Percentiles rank a stretch among this genome's conserved stretches.
phyloP scores from a whole-genome alignment of 2,888 invertebrate species.

The Acrobasis consociella region DNA sequence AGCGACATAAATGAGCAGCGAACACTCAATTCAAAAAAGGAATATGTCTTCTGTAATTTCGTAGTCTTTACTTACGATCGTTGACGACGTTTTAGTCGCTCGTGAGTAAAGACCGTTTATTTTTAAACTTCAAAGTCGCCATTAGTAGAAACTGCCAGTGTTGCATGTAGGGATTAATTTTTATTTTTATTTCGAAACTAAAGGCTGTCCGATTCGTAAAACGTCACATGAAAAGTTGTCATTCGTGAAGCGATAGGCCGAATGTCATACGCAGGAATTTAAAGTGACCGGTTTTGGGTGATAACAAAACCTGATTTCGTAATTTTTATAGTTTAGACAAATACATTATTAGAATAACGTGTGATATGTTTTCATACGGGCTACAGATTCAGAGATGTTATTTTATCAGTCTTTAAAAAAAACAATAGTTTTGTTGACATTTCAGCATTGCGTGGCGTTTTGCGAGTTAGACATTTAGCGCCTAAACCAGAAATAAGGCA shows the following conservation, averaged over 20 bases:
- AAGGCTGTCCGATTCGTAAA: not conserved
- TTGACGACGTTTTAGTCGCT: slow-evolving; percentile 34
- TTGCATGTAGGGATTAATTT: slow-evolving; percentile 45
- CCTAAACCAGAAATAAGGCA: slow-evolving; percentile 35
- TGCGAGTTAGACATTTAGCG: not conserved
- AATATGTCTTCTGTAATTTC: slow-evolving; percentile 4
- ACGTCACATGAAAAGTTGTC: not conserved
- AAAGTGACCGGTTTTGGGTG: too few relatives aligned
- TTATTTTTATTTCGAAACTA: slow-evolving; percentile 16
- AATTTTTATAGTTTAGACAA: too few relatives aligned
- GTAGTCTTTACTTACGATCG: slow-evolving; percentile 15
- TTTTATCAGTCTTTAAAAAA: too few relatives aligned
- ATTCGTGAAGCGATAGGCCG: too few relatives aligned
- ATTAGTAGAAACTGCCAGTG: slow-evolving; percentile 48
- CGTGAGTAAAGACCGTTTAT: slow-evolving; percentile 20
- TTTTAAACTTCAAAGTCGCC: slow-evolving; percentile 23
- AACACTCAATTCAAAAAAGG: slow-evolving; percentile 16
- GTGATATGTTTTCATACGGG: too few relatives aligned
- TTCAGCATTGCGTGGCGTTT: not conserved
- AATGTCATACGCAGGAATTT: too few relatives aligned
- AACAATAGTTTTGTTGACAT: too few relatives aligned
- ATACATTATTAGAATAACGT: too few relatives aligned
- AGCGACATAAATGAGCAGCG: slow-evolving; percentile 31
- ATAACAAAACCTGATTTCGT: too few relatives aligned
- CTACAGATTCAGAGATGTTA: too few relatives aligned